A percentile compares a stretch with the other conserved stretches of the same genome.
phyloP scores from a whole-genome alignment of 2,113 vertebrate species.

The Lonchura striata region DNA sequence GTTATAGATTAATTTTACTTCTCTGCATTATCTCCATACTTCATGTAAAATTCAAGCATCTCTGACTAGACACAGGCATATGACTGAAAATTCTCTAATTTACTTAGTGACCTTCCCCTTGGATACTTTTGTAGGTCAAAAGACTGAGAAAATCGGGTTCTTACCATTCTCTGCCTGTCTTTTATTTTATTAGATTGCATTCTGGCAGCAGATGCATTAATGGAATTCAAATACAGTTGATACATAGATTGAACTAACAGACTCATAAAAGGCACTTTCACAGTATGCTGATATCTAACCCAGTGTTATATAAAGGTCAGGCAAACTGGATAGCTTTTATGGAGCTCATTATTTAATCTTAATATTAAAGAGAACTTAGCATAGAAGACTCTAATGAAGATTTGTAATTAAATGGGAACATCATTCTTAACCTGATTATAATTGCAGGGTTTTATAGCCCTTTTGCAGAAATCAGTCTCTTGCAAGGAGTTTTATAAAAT shows the following conservation, averaged over 20 bases:
- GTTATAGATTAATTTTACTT: not conserved
- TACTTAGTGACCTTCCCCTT: not conserved
- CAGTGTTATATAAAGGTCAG: slow-evolving; percentile 66
- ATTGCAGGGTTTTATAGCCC: slow-evolving; percentile 69
- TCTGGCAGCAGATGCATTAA: slow-evolving; percentile 3
- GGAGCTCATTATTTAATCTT: slow-evolving; percentile 73
- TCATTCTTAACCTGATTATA: slow-evolving; percentile 78
- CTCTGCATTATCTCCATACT: not conserved
- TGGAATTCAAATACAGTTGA: slow-evolving; percentile 40
- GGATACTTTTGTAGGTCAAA: not conserved
- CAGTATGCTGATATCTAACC: slow-evolving; percentile 47
- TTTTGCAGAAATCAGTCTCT: slow-evolving; percentile 65
- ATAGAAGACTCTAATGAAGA: slow-evolving; percentile 73
- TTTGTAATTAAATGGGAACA: slow-evolving; percentile 76
- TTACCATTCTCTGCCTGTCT: not conserved
- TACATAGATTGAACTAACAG: slow-evolving; percentile 21
- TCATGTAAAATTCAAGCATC: not conserved
- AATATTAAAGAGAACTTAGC: slow-evolving; percentile 70
- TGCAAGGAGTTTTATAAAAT: slow-evolving; percentile 43
- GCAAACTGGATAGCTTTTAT: slow-evolving; percentile 67
- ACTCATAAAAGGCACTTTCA: slow-evolving; percentile 28
- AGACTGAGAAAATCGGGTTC: not conserved
- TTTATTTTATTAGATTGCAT: not conserved
- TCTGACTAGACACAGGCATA: not conserved
- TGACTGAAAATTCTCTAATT: not conserved